These are phyloP conservation scores for Coluber constrictor DNA, from an alignment of 2,797 vertebrate genomes.

Conservation along the genomic window DNA sequence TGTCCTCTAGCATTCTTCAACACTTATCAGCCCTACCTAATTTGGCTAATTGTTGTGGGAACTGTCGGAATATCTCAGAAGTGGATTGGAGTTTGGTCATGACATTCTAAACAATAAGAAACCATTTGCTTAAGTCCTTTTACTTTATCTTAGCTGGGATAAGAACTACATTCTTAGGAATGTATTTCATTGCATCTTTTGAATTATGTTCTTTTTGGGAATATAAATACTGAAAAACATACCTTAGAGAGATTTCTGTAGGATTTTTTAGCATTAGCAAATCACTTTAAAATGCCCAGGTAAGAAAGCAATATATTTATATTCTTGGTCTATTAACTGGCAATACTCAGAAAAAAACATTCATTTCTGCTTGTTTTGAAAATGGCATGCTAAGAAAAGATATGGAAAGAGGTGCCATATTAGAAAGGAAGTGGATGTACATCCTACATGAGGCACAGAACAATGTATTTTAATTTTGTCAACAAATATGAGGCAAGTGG, in stretches of 20 bases:
- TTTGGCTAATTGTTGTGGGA: neutral
- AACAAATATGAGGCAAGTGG: neutral
- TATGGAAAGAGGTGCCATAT: neutral
- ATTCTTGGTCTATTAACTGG: neutral
- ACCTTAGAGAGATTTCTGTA: neutral
- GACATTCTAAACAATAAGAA: neutral
- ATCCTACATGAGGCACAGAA: neutral
- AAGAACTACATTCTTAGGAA: neutral
- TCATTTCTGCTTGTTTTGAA: neutral
- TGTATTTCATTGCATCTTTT: neutral
- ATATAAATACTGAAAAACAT: neutral
- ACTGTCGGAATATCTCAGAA: neutral
- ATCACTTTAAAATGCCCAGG: neutral
- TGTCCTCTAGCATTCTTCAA: neutral
- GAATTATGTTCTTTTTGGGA: neutral
- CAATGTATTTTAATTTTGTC: neutral
- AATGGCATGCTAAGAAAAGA: neutral
- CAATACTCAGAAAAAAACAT: neutral
- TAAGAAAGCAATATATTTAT: neutral
- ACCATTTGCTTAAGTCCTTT: neutral
- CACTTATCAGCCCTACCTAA: neutral
- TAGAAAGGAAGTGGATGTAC: neutral
- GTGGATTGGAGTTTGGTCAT: neutral
- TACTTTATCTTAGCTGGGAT: neutral
- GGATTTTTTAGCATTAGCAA: neutral